Conservation (phyloP, 2,888 invertebrate genomes). For the Esperia sulphurella region DNA sequence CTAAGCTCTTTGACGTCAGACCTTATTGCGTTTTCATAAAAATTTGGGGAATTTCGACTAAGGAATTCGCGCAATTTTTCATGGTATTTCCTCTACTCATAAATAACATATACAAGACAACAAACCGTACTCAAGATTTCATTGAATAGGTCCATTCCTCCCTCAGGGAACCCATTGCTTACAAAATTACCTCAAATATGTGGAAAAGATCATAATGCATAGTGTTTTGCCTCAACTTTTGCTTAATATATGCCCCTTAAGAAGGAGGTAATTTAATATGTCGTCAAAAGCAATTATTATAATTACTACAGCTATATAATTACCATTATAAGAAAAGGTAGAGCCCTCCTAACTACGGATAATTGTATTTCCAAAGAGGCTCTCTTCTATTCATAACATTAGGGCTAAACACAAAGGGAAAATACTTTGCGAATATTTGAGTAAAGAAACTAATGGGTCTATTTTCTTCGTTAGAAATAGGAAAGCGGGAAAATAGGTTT, state of each 20-base stretch:
- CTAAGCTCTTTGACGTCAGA: not conserved
- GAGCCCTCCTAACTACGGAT: constrained; percentile 51
- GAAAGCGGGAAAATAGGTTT: constrained; percentile 1
- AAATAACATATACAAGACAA: no score
- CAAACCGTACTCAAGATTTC: no score
- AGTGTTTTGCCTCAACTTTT: not conserved
- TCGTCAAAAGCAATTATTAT: constrained; percentile 69
- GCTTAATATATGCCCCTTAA: constrained; percentile 37
- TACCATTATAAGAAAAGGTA: constrained; percentile 60
- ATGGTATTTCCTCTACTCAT: no score
- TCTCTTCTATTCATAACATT: constrained; percentile 52
- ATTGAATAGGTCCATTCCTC: no score
- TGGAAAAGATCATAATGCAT: no score
- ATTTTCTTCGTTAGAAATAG: constrained; percentile 4
- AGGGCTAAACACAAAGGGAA: constrained; percentile 31
- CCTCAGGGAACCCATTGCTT: no score
- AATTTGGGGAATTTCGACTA: no score
- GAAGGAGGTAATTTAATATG: constrained; percentile 59
- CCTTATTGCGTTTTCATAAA: not conserved
- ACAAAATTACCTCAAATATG: no score
- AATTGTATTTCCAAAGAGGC: constrained; percentile 68
- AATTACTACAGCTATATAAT: constrained; percentile 68
- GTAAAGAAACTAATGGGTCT: constrained; percentile 10
- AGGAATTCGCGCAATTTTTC: no score
- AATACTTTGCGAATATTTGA: constrained; percentile 22